A percentile compares a stretch with the other conserved stretches of the same genome.
Evolutionary conservation across 2,888 invertebrate genomes (phyloP).

Genomic region (Enchytraeus crypticus): DNA sequence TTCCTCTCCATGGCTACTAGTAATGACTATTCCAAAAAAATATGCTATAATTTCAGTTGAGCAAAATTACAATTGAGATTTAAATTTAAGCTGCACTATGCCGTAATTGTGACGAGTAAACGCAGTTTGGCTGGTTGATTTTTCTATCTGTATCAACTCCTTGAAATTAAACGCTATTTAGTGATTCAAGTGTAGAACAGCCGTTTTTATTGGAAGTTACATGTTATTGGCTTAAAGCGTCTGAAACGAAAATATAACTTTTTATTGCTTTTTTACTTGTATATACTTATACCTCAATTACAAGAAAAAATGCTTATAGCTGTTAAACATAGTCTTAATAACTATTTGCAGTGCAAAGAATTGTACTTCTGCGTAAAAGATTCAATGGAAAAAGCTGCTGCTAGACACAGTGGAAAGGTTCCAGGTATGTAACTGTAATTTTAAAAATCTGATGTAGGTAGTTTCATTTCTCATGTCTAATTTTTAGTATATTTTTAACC

Average conservation of each 20-base stretch:
- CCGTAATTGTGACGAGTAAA: no score
- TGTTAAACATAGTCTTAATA: no score
- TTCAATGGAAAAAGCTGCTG: constrained; percentile 81
- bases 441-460: neutral
- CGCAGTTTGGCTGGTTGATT: no score
- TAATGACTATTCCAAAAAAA: neutral
- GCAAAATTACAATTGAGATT: neutral
- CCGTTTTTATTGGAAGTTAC: neutral
- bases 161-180: neutral
- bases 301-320: no score
- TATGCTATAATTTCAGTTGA: neutral
- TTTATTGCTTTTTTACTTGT: no score
- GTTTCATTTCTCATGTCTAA: neutral
- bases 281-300: no score
- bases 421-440: constrained; percentile 44
- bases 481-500: no score
- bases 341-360: constrained; percentile 75
- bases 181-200: neutral
- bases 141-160: no score
- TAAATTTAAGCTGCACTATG: neutral
- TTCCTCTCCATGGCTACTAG: neutral
- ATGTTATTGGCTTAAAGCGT: neutral
- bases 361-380: constrained; percentile 97
- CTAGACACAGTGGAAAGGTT: constrained; percentile 55
- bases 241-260: neutral